Percentiles rank a stretch among this genome's conserved stretches.
Conservation (phyloP, 2,888 invertebrate genomes). For the Erebia epiphron region DNA sequence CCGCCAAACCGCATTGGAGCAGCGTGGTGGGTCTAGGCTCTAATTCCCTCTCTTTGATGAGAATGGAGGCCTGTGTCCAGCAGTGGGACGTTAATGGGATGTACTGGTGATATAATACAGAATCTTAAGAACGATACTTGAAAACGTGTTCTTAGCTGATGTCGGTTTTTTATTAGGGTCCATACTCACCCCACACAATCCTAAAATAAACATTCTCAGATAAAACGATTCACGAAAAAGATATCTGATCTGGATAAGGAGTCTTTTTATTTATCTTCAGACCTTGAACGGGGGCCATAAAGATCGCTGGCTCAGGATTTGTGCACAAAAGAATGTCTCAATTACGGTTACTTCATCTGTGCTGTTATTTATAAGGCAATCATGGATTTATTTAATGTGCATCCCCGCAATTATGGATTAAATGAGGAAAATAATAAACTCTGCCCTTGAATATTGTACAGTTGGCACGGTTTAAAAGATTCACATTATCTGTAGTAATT, state of each 20-base stretch:
- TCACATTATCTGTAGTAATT: no score
- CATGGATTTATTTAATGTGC: conserved; percentile 14
- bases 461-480: no score
- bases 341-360: conserved; percentile 10
- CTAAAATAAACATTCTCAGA: not conserved
- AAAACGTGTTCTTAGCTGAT: no score
- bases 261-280: conserved; percentile 2
- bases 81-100: no score
- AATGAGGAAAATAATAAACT: conserved; percentile 5
- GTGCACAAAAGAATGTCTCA: conserved; percentile 2
- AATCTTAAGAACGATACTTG: no score
- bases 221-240: not conserved
- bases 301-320: not conserved
- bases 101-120: no score
- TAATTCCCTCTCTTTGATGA: no score
- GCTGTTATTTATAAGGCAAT: conserved; percentile 10
- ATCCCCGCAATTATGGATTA: conserved; percentile 6
- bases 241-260: conserved; percentile 4
- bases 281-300: not conserved
- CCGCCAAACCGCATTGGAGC: no score
- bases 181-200: not conserved
- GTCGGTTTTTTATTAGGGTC: no score
- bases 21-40: no score
- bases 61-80: no score
- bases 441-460: not conserved